Evolutionary conservation across 2,888 invertebrate genomes (phyloP), one percentile per base, ranked within the genome.

Genomic region (Bruchidius siliquastri): DNA sequence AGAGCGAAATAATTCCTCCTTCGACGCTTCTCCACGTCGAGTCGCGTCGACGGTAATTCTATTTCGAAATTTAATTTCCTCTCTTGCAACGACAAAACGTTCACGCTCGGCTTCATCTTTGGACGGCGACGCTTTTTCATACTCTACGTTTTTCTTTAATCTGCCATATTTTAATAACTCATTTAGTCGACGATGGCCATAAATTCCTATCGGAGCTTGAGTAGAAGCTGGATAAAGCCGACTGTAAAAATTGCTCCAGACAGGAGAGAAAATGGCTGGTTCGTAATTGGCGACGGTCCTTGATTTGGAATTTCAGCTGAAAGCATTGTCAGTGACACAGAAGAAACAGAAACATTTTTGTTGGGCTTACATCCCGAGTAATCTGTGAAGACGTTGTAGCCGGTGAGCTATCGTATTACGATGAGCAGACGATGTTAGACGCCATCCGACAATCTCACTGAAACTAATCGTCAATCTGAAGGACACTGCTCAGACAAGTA

Each of bases 1-100:
- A 77, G 74, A 76, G 74, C 72, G 67, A 67, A 72, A 75, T 76
- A 76, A 76, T 73, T 74, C 71, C 26, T 49, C 49, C 13, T 49
- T 49, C 49, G 49, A 49, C 18, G 49, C 49, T 13, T 49, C 49
- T 49, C 49, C 49, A 49, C 49, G 49, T 13, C 49, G 26, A n/a
- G n/a, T n/a, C 26, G 3, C 3, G 8, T 4, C 10, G 49, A 8
- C 49, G 49, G 8, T 13, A 49, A 49, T 49, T 49, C 49, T 49
- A 49, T 49, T 49, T 13, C 49, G 49, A 49, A 49, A 49, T 49
- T 49, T 49, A 49, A 49, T 49, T 49, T 49, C 49, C 49, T 49
- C 49, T 49, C 49, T 49, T 49, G 49, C 49, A 49, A 13, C 49
- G 49, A 49, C 49, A 49, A 49, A 49, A 49, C 49, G 49, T 49